Evolutionary conservation across 2,888 invertebrate genomes (phyloP), one percentile per base, ranked within the genome.

Genomic region (Ptilodon capucinus): DNA sequence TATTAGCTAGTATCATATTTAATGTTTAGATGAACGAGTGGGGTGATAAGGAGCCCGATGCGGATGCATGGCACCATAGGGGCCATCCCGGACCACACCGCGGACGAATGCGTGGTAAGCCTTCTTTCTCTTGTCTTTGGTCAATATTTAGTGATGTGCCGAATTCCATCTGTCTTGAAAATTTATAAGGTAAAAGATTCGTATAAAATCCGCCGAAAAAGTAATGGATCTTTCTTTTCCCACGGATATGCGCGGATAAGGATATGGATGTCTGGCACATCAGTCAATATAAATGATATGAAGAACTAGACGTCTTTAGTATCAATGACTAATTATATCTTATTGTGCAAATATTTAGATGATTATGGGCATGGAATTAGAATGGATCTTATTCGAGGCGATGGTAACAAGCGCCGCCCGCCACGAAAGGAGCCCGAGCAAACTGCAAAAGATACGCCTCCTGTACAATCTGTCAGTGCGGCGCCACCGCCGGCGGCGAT

Each of bases 41-140:
- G 91, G 85, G 79, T 81, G 91, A 91, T 56, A 91, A 91, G 71
- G 91, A 91, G 36, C 75, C 80, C 18, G 91, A 91, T 28, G 78
- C 87, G 57, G 91, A 91, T 57, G 78, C 84, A 48, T 91, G 91
- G 91, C 91, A 88, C 68, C 89, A 88, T 56, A 83, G 91, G 52
- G 87, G 89, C 39, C 90, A 86, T 60, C 81, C 92, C 83, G 90
- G 81, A 69, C 64, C 84, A 62, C 81, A 91, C 39, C 93, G 93
- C 64, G 93, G 92, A 21, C 71, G 81, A 32, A 78, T 81, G 74
- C 86, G 85, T 75, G 86, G 90, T 88, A 54, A 68, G 32, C 7
- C 8, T 13, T n/a, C 2, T 30, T 11, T 30, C 1, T 11, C 6
- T n/a, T 30, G n/a, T 30, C 30, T 30, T n/a, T 4, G n/a, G n/a